Base-by-base conservation (phyloP, 2,888 invertebrate species). In the Oligia latruncula region DNA sequence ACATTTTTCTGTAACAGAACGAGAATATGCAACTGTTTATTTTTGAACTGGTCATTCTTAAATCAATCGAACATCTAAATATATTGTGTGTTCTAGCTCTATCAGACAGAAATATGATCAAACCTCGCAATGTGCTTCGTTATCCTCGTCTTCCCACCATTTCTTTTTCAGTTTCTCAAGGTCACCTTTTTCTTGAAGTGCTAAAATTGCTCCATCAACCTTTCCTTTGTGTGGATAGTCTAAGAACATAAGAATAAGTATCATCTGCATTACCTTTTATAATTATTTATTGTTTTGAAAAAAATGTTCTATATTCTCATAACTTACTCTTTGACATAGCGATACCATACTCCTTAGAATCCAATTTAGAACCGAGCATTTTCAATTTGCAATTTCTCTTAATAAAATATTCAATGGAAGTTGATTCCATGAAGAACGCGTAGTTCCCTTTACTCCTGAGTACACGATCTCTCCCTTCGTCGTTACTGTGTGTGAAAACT, bases 391-490 rank as follows among this genome's bases (percentile, higher is more conserved):
- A 99, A 91, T 98, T 97, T 85, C 98, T 97, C 93, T 98, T 98
- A 84, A 98, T 98, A 89, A 98, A 98, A 95, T 99, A 99, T 94
- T 99, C 99, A 89, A 99, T 98, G 46, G 98, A 98, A 0, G 99
- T 98, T 58, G 99, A 99, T 96, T 99, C 99, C 99, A 99, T 99
- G 82, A 99, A 97, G 93, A 99, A 99, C 4, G 99, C 99, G 94
- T 98, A 99, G 85, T 97, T 98, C 55, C 98, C 98, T 92, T 98
- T 98, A 75, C 97, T 98, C 91, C 97, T 97, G 62, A 97, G 92
- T 0, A 99, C 99, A 71, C 98, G 97, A 43, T 98, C 98, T 2
- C 98, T 98, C 0, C 99, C 99, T 91, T 99, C 99, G 1, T 97
- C 97, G 91, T 99, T 99, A 90, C 96, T 97, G 62, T 96, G 96